Percentiles rank a stretch among this genome's conserved stretches.
phyloP scores from a whole-genome alignment of 1,140 invertebrate genomes.

The Platyscapa corneri region DNA sequence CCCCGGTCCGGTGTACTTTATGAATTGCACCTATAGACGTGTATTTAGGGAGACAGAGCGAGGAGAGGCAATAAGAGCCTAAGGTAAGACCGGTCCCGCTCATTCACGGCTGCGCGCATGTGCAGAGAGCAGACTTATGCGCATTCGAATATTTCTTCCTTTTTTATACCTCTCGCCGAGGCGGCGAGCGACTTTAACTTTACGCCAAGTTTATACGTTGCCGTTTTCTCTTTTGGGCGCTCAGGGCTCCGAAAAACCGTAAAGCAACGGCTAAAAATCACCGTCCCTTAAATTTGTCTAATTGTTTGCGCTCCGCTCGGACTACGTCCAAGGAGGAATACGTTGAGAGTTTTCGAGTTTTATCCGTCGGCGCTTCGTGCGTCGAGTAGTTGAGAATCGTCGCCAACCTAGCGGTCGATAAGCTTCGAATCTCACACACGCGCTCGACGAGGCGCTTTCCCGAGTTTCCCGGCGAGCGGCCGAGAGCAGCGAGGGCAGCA shows the following conservation, averaged over 20 bases:
- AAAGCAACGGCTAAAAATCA: no score
- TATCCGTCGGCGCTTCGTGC: no score
- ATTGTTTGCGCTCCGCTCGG: no score
- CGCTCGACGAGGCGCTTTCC: no score
- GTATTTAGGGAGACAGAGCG: not conserved
- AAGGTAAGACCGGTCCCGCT: conserved; percentile 47
- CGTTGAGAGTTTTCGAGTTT: no score
- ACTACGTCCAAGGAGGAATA: not conserved
- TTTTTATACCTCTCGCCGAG: conserved; percentile 27
- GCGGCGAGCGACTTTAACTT: conserved; percentile 3
- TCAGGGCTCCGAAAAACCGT: no score
- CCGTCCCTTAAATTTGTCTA: no score
- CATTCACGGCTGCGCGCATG: not conserved
- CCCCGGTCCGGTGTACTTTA: conserved; percentile 41
- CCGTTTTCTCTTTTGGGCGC: not conserved
- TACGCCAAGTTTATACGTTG: conserved; percentile 37
- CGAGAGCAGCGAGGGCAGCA: not conserved
- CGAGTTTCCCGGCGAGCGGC: not conserved
- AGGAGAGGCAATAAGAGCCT: not conserved
- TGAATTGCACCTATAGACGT: not conserved
- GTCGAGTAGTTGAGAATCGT: no score
- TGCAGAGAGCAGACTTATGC: conserved; percentile 38
- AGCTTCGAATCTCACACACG: no score
- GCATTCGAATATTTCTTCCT: conserved; percentile 33
- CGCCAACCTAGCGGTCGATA: no score